Evolutionary conservation across 2,797 vertebrate genomes (phyloP), one percentile per base, ranked within the genome.

Genomic region (Sebastolobus altivelis): DNA sequence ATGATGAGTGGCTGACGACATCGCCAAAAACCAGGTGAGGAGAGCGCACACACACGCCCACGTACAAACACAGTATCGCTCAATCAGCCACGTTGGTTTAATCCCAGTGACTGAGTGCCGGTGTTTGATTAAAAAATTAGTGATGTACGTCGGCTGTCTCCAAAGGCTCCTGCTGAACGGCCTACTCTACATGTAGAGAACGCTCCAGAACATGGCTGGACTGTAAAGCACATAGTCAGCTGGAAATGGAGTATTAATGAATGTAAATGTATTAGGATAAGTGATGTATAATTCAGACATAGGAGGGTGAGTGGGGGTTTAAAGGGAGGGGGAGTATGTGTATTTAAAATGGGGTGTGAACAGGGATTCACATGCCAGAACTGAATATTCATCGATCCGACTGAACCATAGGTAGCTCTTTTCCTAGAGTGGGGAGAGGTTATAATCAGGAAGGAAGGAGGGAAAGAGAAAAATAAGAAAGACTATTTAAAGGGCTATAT

Each of bases 1-100:
- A 99, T 82, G 98, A 99, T 94, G 98, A 99, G 96, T 99, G 98
- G 98, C 97, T 99, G 92, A 99, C 98, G 83, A 99, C 98, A 78
- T 99, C 98, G 94, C 98, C 98, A 94, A 99, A 99, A 97, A 99
- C 98, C 94, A 98, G 98, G 98, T 99, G 97, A 97, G 93, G 54
- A 73, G 69, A 82, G 58, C 5, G 11, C 72, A 81, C 33, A 7
- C 69, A 74, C 49, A 55, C 70, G 70, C 62, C 58, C 55, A 29
- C 49, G 33, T 72, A 46, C 83, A 88, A 79, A 79, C 77, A 83
- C 40, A 63, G 49, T 61, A 79, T 88, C 75, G 52, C 74, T 89
- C 70, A 83, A 75, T 88, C 85, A 85, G 79, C 83, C 79, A 79
- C 38, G 7, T 76, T 86, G 83, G 82, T 90, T 90, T 88, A 88